These are phyloP conservation scores for Trichonephila inaurata DNA, from an alignment of 1,140 invertebrate genomes.

Conservation along the genomic window DNA sequence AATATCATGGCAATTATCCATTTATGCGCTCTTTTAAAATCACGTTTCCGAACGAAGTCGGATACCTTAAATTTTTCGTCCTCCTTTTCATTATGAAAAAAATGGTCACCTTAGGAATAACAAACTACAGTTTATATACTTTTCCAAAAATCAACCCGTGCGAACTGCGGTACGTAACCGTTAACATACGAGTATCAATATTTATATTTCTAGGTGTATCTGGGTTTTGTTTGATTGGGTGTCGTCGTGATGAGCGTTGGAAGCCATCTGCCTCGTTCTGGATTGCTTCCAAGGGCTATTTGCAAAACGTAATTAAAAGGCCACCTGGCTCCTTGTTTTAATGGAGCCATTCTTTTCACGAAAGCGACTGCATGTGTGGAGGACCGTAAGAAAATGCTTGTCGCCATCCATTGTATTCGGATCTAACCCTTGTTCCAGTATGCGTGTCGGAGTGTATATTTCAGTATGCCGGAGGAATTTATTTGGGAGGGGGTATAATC, in stretches of 20 bases:
- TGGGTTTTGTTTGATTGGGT: constrained; percentile 1
- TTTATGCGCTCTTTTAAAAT: too few relatives aligned
- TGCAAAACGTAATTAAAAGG: constrained; percentile 37
- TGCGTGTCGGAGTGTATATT: too few relatives aligned
- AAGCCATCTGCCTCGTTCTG: constrained; percentile 58
- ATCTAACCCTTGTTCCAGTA: neutral
- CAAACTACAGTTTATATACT: too few relatives aligned
- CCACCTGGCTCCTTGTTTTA: constrained; percentile 31
- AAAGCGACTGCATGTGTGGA: neutral
- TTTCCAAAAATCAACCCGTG: too few relatives aligned
- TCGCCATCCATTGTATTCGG: neutral
- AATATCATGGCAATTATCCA: too few relatives aligned
- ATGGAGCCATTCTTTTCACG: neutral
- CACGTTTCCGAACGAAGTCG: too few relatives aligned
- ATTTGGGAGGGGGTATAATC: too few relatives aligned
- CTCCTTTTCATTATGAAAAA: too few relatives aligned
- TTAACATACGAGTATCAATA: neutral
- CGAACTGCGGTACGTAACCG: too few relatives aligned
- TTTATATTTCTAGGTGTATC: neutral
- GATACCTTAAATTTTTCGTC: too few relatives aligned
- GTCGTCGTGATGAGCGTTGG: neutral
- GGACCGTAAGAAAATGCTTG: neutral
- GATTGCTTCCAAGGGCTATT: constrained; percentile 50
- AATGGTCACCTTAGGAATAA: too few relatives aligned
- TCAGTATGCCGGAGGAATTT: too few relatives aligned